Conservation (phyloP, 2,113 vertebrate species). For the Uropsilus gracilis region DNA sequence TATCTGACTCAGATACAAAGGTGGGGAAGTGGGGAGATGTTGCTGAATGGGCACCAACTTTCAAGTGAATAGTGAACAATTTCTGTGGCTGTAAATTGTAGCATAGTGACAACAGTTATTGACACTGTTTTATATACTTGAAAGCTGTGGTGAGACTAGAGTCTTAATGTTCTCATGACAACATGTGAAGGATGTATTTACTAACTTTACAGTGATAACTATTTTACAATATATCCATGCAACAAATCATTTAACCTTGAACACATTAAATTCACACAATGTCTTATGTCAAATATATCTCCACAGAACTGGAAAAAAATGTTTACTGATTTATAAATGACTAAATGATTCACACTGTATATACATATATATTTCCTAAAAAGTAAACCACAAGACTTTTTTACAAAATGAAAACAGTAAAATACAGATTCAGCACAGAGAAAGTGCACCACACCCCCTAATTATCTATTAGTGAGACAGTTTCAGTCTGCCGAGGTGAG, state of each 20-base stretch:
- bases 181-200: not conserved
- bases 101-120: not conserved
- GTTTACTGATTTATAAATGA: slow-evolving; percentile 1
- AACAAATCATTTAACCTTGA: not conserved
- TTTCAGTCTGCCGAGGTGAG: not conserved
- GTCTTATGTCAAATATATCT: not conserved
- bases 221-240: not conserved
- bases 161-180: not conserved
- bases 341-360: not conserved
- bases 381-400: not conserved
- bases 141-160: not conserved
- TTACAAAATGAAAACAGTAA: not conserved
- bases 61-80: not conserved
- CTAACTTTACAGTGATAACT: not conserved
- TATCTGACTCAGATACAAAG: not conserved
- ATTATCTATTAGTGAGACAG: not conserved
- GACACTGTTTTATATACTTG: not conserved
- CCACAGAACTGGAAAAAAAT: not conserved
- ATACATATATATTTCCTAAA: not conserved
- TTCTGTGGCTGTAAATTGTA: not conserved
- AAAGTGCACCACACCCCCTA: not conserved
- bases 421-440: not conserved
- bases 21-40: not conserved
- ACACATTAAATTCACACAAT: not conserved
- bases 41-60: not conserved